Base-by-base conservation (phyloP, 1,140 invertebrate genomes). In the Pachyrhynchus sulphureomaculatus region DNA sequence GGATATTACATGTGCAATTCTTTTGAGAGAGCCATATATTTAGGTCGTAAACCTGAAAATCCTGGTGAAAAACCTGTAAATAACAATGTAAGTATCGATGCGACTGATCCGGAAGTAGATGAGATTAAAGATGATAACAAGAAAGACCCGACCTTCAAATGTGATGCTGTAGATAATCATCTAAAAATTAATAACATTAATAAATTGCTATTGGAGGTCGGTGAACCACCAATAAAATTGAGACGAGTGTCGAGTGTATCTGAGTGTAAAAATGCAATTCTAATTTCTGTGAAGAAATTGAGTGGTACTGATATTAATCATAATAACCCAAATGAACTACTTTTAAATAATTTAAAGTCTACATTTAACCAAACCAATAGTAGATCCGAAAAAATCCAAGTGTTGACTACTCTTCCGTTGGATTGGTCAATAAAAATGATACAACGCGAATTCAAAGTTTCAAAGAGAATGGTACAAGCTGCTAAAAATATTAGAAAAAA, bases 381-480 rank as follows among this genome's bases (percentile, higher is more conserved):
- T 45, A 45, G 42, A 45, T 21, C 42, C 42, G 42, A 17, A 24
- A 45, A 45, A 45, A 45, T 45, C 42, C 42, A 45, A 45, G 42
- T 24, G 10, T 45, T 45, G 15, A 45, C 42, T 45, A 45, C 42
- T 15, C 15, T 45, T 45, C 42, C 15, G 3, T 24, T 45, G 42
- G 42, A 45, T 45, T 45, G 42, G 42, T 8, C 15, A 20, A 45
- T 45, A 12, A 45, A 4, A 45, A 45, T 21, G 20, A 45, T 45
- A 45, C 42, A 15, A 45, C 42, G 42, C 23, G 42, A 45, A 24
- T 45, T 45, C n/a, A 45, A 45, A 45, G 42, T 17, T 20, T 4
- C 42, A 4, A 45, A 45, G 42, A 45, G 42, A 21, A 15, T 6
- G 8, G 42, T 45, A 45, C 42, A 45, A 21, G 42, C n/a, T 21